These are phyloP conservation scores for Aporophyla lueneburgensis DNA, from an alignment of 2,888 invertebrate genomes.

Conservation along the genomic window DNA sequence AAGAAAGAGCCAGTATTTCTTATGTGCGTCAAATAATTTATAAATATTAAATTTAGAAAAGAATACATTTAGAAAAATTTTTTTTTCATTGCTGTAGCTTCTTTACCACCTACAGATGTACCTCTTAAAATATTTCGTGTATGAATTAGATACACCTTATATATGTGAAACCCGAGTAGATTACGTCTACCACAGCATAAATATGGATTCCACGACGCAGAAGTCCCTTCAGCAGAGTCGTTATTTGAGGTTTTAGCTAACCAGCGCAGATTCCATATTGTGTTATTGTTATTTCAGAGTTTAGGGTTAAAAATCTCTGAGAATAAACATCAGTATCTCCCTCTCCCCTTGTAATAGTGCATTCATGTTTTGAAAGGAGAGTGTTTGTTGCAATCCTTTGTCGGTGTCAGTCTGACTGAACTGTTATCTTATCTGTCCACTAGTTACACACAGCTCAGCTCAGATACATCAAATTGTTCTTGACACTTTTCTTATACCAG, in stretches of 20 bases:
- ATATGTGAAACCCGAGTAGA: neutral
- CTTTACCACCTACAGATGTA: too few species aligned
- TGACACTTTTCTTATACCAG: slow-evolving; percentile 43
- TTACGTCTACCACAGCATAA: too few species aligned
- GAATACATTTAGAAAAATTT: too few species aligned
- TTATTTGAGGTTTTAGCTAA: neutral
- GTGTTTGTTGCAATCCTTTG: slow-evolving; percentile 11
- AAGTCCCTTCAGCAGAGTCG: neutral
- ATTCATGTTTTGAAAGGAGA: neutral
- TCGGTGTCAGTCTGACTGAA: slow-evolving; percentile 14
- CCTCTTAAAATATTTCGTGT: too few species aligned
- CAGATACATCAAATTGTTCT: slow-evolving; percentile 35
- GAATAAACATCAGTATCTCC: neutral
- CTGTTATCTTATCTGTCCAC: slow-evolving; percentile 36
- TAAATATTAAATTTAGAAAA: too few species aligned
- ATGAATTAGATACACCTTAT: too few species aligned
- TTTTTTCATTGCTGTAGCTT: too few species aligned
- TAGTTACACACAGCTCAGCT: slow-evolving; percentile 10
- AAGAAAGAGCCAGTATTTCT: too few species aligned
- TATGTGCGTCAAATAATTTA: too few species aligned
- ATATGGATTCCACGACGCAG: neutral
- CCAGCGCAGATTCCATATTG: neutral
- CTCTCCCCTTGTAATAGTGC: neutral
- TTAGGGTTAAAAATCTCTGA: neutral
- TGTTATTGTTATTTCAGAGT: neutral